Base-by-base conservation (phyloP, 2,888 invertebrate genomes). In the Glaucopsyche alexis region DNA sequence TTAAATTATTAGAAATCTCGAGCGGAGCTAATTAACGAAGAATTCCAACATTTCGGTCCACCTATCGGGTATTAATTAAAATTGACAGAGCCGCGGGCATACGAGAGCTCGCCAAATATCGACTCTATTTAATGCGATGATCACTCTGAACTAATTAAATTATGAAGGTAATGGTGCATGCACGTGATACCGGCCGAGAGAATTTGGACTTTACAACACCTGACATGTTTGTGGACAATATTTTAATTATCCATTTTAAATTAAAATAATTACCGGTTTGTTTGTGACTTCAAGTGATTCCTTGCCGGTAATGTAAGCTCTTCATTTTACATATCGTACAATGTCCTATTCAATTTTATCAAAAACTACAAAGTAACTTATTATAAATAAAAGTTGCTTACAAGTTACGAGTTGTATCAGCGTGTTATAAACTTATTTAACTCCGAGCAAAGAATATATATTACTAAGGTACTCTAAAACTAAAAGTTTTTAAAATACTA, bases 1-100 rank as follows among this genome's bases (percentile, higher is more conserved):
- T 91, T 91, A 92, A 91, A 93, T 93, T 91, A 92, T 92, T 92
- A 93, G 92, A 92, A 91, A 90, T 91, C 92, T 91, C 90, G 84
- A 85, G 82, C 86, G 82, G 85, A 87, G 87, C 92, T 92, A 93
- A 93, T 93, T 92, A 92, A 90, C 84, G 87, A 92, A 92, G 92
- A 91, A 93, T 93, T 91, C 85, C 89, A 89, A 91, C 90, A 91
- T 91, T 91, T 90, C 89, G 88, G 87, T 87, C 87, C 89, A 91
- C 91, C 90, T 92, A 92, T 91, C 87, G 85, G 83, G 85, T 82
- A 87, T 90, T 92, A 92, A 93, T 93, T 93, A 93, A 93, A 92
- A 92, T 91, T 90, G 92, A 91, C 91, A 92, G 90, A 91, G 91
- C 91, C 89, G 83, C 86, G 83, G 82, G 85, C 85, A 83, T 81